Base-by-base conservation (phyloP, 2,888 invertebrate genomes). In the Mimas tiliae region DNA sequence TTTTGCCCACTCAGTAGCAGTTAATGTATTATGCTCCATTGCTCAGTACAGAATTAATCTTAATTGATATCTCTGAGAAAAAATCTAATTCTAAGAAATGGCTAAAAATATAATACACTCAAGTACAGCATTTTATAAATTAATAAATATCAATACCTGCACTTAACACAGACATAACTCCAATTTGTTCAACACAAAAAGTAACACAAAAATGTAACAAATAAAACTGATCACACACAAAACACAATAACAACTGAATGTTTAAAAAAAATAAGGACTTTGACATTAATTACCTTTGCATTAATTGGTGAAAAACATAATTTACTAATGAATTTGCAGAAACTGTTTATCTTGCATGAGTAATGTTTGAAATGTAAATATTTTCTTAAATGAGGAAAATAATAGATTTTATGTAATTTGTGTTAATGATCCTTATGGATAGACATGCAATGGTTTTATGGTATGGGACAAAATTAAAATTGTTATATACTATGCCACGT, bases 321-420 rank as follows among this genome's bases (percentile, higher is more conserved):
- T 82, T 81, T 79, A 77, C 75, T 78, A 80, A 83, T 76, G 76
- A 74, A 72, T 75, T 58, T 77, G 69, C 64, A 65, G 63, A 77
- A 81, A 84, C 47, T 66, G 64, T 34, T 72, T 80, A 79, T 78
- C 75, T 77, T 62, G 65, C 45, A 67, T 86, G 85, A 86, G 72
- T 86, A 84, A 85, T 75, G 66, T 65, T 58, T 42, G 16, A 1
- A 42, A 19, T 11, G 19, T 12, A 58, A 58, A 6, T 34, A n/a
- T 34, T 58, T 58, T 65, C 47, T 55, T 53, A 55, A 27, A 58
- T 34, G 48, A 34, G 58, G 65, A 45, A 64, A 64, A 50, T 27
- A 64, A 50, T n/a, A 6, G 9, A 38, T 19, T 55, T 58, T 48
- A 58, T 55, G 33, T 65, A 48, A 34, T 47, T 45, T 51, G 34